Evolutionary conservation across 2,113 vertebrate genomes (phyloP).

Genomic region (Oncorhynchus kisutch): DNA sequence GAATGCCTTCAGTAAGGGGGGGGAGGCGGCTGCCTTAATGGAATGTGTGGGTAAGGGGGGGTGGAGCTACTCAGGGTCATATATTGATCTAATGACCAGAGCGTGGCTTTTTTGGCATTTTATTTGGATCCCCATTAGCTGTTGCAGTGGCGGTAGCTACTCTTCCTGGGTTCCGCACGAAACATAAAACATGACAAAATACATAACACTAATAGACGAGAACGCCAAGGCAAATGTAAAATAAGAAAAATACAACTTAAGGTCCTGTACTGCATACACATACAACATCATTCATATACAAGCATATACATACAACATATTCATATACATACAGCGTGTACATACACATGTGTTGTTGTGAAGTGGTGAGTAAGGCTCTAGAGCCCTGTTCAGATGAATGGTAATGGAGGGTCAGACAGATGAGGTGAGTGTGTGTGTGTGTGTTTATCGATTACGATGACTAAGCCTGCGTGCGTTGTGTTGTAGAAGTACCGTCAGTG

Average conservation of each 20-base stretch:
- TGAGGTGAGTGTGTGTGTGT: background rate
- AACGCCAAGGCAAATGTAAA: background rate
- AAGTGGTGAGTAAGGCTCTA: background rate
- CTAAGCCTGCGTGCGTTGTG: conserved; percentile 24
- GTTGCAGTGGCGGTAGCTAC: too few relatives aligned
- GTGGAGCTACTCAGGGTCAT: background rate
- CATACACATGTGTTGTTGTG: background rate
- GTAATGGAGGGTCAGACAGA: too few relatives aligned
- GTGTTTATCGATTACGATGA: background rate
- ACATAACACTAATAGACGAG: too few relatives aligned
- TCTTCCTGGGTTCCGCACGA: too few relatives aligned
- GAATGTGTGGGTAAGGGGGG: background rate
- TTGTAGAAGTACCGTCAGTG: conserved; percentile 96
- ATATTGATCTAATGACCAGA: background rate
- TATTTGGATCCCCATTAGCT: too few relatives aligned
- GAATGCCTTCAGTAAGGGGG: too few relatives aligned
- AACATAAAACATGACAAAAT: too few relatives aligned
- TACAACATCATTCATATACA: too few relatives aligned
- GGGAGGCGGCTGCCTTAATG: too few relatives aligned
- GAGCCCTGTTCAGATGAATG: background rate
- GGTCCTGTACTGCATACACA: background rate
- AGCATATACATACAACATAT: too few relatives aligned
- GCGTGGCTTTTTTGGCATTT: background rate
- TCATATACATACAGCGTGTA: too few relatives aligned
- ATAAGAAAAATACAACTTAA: background rate